A percentile compares a stretch with the other conserved stretches of the same genome.
These are phyloP conservation scores for Sarcoramphus papa DNA, from an alignment of 2,797 vertebrate species.

Conservation along the genomic window DNA sequence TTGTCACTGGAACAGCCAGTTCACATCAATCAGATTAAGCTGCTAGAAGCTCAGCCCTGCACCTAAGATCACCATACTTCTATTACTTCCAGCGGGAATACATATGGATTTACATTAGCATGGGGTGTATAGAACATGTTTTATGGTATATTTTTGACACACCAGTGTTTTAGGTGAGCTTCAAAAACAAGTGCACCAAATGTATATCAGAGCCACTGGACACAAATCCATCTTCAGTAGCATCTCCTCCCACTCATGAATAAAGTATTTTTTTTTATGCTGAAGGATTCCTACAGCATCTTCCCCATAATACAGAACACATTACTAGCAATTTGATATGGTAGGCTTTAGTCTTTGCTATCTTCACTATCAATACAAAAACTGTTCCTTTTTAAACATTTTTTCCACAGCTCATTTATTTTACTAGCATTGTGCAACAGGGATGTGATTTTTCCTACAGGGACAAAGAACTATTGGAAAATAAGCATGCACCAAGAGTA, in stretches of 20 bases:
- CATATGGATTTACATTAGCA: neutral
- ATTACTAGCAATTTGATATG: neutral
- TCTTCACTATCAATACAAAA: neutral
- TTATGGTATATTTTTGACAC: neutral
- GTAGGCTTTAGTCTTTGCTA: neutral
- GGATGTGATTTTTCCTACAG: neutral
- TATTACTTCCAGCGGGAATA: neutral
- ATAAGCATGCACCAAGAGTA: slow-evolving; percentile 73
- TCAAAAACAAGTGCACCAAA: neutral
- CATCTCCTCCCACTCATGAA: neutral
- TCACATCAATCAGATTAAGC: neutral
- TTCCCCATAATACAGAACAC: neutral
- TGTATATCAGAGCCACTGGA: neutral
- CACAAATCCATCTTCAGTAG: neutral
- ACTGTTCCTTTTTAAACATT: neutral
- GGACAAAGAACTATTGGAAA: slow-evolving; percentile 25
- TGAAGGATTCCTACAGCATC: neutral
- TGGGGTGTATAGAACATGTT: neutral
- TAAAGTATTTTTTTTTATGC: neutral
- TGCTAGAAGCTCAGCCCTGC: neutral
- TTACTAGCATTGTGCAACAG: neutral
- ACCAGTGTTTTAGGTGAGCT: neutral
- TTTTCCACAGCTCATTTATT: neutral
- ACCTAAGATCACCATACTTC: neutral
- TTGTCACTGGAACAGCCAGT: neutral